phyloP scores from a whole-genome alignment of 2,888 invertebrate species.

The Tetragonula carbonaria region DNA sequence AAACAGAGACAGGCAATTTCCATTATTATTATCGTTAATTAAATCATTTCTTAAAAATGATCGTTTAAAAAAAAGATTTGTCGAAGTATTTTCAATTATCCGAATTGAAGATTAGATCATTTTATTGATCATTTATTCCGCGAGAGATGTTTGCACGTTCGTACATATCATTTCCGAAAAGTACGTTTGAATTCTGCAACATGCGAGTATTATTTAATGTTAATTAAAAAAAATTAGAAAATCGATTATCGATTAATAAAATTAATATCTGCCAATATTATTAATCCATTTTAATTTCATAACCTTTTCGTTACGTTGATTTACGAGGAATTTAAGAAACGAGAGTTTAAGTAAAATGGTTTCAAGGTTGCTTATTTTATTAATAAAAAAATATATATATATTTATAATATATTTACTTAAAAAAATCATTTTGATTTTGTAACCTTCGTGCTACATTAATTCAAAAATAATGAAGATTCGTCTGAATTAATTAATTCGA shows the following conservation, averaged over 20 bases:
- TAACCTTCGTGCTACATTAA: neutral
- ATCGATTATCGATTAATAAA: no score
- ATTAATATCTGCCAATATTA: no score
- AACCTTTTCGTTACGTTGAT: no score
- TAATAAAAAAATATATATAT: no score
- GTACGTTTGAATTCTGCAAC: neutral
- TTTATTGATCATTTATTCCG: neutral
- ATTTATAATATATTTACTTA: no score
- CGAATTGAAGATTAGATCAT: neutral
- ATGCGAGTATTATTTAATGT: no score
- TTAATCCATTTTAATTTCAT: no score
- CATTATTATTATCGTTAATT: neutral
- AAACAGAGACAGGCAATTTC: slow-evolving; percentile 24
- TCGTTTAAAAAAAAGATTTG: neutral
- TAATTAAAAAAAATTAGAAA: no score
- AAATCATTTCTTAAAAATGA: neutral
- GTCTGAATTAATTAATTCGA: neutral
- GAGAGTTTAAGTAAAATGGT: no score
- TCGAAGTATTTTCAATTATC: neutral
- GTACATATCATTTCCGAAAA: neutral
- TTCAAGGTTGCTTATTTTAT: no score
- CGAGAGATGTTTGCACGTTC: neutral
- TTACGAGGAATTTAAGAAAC: no score
- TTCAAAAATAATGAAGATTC: neutral
- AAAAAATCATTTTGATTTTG: no score